Percentiles rank a stretch among this genome's conserved stretches.
phyloP scores from a whole-genome alignment of 2,888 invertebrate species.

The Meloe dianella region DNA sequence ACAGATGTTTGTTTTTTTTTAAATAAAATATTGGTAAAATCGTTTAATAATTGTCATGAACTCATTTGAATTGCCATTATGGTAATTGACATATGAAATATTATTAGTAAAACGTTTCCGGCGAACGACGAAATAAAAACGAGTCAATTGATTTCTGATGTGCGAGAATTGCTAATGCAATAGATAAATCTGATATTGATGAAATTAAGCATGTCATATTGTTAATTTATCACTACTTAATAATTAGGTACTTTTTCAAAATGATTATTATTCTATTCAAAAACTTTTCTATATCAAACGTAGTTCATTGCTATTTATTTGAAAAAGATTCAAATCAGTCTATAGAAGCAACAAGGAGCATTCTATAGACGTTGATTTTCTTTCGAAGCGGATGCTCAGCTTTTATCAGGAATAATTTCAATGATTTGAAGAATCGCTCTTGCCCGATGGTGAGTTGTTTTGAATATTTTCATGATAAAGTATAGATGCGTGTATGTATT shows the following conservation, averaged over 20 bases:
- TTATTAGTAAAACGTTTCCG: not conserved
- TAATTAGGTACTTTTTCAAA: no score
- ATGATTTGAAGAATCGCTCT: not conserved
- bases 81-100: slow-evolving; percentile 1
- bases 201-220: not conserved
- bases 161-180: not conserved
- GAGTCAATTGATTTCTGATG: not conserved
- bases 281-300: not conserved
- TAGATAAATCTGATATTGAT: not conserved
- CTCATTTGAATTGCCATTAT: not conserved
- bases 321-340: not conserved
- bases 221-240: no score
- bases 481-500: slow-evolving; percentile 3
- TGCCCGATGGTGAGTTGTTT: not conserved
- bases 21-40: not conserved
- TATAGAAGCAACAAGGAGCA: not conserved
- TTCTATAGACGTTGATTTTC: not conserved
- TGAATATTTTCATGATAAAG: slow-evolving; percentile 10
- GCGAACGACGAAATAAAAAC: not conserved
- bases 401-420: not conserved
- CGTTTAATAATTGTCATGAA: not conserved
- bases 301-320: not conserved
- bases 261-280: not conserved
- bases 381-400: not conserved
- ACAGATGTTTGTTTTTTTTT: not conserved